These are phyloP conservation scores for Cantharis nigra DNA, from an alignment of 2,888 invertebrate genomes.

Conservation along the genomic window DNA sequence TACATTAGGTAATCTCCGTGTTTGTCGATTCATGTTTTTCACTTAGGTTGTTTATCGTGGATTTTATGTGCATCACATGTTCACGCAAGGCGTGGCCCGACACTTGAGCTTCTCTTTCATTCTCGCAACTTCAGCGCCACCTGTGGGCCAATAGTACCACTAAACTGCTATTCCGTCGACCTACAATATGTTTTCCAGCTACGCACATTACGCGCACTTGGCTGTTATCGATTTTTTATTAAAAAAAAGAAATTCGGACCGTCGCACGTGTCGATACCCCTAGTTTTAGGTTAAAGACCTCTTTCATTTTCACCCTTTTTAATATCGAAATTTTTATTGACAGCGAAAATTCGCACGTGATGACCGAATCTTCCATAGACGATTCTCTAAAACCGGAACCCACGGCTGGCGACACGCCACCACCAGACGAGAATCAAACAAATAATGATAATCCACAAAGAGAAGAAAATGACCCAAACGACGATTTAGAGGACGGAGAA, in stretches of 20 bases:
- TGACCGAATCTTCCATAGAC: background rate
- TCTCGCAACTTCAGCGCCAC: background rate
- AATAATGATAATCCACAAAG: background rate
- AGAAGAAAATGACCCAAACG: conserved; percentile 39
- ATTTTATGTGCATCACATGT: background rate
- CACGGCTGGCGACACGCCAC: background rate
- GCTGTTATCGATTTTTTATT: background rate
- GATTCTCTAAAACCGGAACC: background rate
- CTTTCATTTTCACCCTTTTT: background rate
- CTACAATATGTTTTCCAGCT: background rate
- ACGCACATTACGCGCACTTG: background rate
- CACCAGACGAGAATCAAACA: background rate
- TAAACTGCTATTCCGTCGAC: background rate
- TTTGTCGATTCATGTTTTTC: background rate
- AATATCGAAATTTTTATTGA: background rate
- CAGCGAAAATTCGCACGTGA: background rate
- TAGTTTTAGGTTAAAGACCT: background rate
- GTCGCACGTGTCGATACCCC: background rate
- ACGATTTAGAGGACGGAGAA: conserved; percentile 87
- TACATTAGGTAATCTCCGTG: background rate
- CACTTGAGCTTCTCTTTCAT: background rate
- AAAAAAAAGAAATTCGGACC: background rate
- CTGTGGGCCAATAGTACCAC: background rate
- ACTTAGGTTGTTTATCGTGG: background rate
- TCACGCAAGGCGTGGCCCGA: background rate